Conservation (phyloP, 1,140 invertebrate genomes). For the Aethina tumida region DNA sequence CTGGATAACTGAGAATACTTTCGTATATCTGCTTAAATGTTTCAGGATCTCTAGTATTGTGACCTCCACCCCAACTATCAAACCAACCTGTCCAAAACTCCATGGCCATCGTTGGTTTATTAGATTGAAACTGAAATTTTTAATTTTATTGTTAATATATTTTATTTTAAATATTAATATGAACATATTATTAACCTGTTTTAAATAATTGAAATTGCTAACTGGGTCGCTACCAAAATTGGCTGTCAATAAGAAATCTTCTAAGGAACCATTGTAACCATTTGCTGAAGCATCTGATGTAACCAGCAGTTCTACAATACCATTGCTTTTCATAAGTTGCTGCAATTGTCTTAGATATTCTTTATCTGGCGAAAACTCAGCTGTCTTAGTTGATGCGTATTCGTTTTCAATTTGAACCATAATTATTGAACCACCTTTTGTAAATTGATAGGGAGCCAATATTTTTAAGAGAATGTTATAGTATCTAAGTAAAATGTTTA, state of each 20-base stretch:
- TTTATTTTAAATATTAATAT: too few species aligned
- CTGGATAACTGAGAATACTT: slow-evolving; percentile 29
- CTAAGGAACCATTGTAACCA: slow-evolving; percentile 1
- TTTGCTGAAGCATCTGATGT: slow-evolving; percentile 37
- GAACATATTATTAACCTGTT: too few species aligned
- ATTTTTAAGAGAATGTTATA: slow-evolving; percentile 40
- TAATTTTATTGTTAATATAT: too few species aligned
- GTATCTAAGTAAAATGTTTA: slow-evolving; percentile 25
- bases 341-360: slow-evolving; percentile 39
- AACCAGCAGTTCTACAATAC: slow-evolving; percentile 40
- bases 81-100: slow-evolving; percentile 61
- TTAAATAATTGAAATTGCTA: too few species aligned
- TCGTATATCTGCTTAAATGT: slow-evolving; percentile 10
- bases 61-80: slow-evolving; percentile 35
- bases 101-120: slow-evolving; percentile 48
- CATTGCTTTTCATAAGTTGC: slow-evolving; percentile 30
- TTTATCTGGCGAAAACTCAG: slow-evolving; percentile 33
- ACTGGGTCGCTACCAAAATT: slow-evolving; percentile 6
- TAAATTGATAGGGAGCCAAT: slow-evolving; percentile 44
- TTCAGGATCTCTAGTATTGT: slow-evolving; percentile 17
- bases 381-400: slow-evolving; percentile 34
- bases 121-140: slow-evolving; percentile 40
- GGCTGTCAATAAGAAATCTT: slow-evolving; percentile 1
- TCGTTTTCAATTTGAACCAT: slow-evolving; percentile 47
- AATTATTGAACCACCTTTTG: slow-evolving; percentile 48